Evolutionary conservation across 2,113 vertebrate species (phyloP).

Genomic region (Brienomyrus brachyistius): DNA sequence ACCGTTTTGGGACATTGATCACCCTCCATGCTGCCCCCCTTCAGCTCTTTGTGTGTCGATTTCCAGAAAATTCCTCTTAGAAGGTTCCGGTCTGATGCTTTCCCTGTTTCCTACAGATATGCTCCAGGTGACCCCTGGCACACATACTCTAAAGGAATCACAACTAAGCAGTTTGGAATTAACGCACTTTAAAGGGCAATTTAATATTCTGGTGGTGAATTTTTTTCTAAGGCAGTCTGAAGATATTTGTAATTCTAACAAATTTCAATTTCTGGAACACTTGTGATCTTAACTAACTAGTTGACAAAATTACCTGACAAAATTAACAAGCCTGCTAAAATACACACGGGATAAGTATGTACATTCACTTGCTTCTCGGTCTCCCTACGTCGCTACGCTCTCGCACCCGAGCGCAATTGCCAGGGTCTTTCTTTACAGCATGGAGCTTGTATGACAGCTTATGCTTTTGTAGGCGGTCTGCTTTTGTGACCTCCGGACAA

Average conservation of each 20-base stretch:
- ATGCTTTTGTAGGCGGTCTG: neutral
- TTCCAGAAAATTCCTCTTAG: neutral
- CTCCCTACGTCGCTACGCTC: neutral
- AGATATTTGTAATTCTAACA: neutral
- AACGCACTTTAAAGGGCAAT: neutral
- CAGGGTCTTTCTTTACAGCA: neutral
- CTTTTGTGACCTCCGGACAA: slow-evolving; percentile 14
- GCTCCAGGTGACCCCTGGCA: neutral
- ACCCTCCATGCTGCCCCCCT: neutral
- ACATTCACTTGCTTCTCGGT: neutral
- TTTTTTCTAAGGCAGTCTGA: neutral
- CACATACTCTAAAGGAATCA: neutral
- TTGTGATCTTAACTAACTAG: neutral
- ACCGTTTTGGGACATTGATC: neutral
- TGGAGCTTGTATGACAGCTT: neutral
- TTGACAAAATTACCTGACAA: neutral
- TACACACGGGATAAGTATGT: neutral
- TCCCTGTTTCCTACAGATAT: neutral
- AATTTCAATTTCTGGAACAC: neutral
- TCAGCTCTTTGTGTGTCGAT: neutral
- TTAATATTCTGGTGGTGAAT: neutral
- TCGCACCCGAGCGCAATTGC: too few relatives aligned
- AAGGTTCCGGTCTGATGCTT: neutral
- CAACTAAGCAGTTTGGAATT: neutral
- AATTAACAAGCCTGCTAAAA: neutral